Conservation (phyloP, 1,140 invertebrate genomes). For the Brachionus rubens region DNA sequence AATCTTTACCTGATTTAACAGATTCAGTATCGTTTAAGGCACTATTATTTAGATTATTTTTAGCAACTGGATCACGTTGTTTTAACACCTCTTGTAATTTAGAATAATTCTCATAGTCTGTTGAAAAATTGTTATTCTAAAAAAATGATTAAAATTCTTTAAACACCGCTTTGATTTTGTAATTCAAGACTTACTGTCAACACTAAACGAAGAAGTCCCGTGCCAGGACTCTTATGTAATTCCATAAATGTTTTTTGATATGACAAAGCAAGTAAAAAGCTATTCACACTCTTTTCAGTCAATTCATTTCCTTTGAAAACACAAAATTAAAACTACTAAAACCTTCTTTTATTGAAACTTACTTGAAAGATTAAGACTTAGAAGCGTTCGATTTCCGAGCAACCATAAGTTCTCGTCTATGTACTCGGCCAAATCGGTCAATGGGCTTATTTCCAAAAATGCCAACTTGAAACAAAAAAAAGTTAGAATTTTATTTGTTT, state of each 20-base stretch:
- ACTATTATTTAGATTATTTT: not conserved
- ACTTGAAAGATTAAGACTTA: constrained; percentile 45
- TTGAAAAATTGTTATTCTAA: not conserved
- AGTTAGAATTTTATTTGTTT: not conserved
- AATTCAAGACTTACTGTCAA: not conserved
- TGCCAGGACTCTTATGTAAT: constrained; percentile 16
- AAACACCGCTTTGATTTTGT: too few species aligned
- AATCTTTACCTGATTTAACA: constrained; percentile 33
- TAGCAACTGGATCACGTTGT: constrained; percentile 31
- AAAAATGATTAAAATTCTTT: not conserved
- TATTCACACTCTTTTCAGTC: constrained; percentile 5
- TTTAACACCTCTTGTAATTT: not conserved
- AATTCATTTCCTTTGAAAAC: constrained; percentile 7
- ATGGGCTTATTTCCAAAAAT: constrained; percentile 39
- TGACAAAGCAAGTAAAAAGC: constrained; percentile 14
- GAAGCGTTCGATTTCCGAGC: constrained; percentile 16
- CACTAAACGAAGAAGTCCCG: constrained; percentile 16
- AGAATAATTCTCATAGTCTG: constrained; percentile 7
- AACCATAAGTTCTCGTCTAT: constrained; percentile 18
- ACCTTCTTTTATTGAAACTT: not conserved
- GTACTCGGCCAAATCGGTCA: constrained; percentile 40
- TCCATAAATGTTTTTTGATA: constrained; percentile 43
- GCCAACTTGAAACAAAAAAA: constrained; percentile 22
- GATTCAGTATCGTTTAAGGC: constrained; percentile 7
- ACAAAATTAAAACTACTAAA: not conserved